phyloP scores from a whole-genome alignment of 2,113 vertebrate species.

The Panurus biarmicus region DNA sequence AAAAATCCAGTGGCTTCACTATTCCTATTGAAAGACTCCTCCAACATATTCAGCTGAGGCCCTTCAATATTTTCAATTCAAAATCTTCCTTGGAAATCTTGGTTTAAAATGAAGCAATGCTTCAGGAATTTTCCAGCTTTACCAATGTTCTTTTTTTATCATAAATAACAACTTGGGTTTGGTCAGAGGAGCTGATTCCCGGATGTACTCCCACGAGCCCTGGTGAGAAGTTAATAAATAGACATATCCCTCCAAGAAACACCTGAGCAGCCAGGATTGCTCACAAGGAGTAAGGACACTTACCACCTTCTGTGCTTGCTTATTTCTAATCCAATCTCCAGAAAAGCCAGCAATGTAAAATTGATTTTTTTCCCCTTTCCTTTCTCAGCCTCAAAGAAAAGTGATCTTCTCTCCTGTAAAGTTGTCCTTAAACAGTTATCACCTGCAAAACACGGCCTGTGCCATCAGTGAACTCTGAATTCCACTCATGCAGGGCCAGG shows the following conservation, averaged over 20 bases:
- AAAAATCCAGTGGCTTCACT: background rate
- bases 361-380: fast-evolving
- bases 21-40: background rate
- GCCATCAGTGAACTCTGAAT: background rate
- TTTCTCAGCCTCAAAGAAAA: background rate
- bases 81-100: background rate
- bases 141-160: background rate
- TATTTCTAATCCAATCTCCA: background rate
- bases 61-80: background rate
- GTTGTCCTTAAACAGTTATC: background rate
- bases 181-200: background rate
- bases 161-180: background rate
- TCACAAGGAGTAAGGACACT: background rate
- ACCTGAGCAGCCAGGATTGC: background rate
- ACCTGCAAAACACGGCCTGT: background rate
- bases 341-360: background rate
- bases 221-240: background rate
- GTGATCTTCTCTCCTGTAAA: background rate
- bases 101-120: background rate
- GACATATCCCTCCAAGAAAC: background rate
- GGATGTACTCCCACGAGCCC: background rate
- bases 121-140: background rate
- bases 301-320: background rate
- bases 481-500: background rate
- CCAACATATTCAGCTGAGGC: background rate